Conservation (phyloP, 2,113 vertebrate species). For the Oncorhynchus tshawytscha region DNA sequence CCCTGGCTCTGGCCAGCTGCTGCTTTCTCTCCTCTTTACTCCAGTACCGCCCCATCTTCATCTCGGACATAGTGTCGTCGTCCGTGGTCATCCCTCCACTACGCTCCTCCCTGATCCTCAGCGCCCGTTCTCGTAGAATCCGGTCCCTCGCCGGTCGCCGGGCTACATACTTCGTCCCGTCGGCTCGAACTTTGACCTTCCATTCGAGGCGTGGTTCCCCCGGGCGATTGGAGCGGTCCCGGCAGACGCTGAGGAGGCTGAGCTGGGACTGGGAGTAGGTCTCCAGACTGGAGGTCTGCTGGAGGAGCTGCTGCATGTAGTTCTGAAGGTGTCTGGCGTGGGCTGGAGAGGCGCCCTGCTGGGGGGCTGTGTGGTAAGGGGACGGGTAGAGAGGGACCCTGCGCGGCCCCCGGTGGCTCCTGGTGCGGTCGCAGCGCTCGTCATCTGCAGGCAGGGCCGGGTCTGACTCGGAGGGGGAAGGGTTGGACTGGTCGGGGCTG, state of each 20-base stretch:
- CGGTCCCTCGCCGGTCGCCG: conserved; percentile 90
- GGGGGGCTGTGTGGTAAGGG: conserved; percentile 82
- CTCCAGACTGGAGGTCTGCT: conserved; percentile 91
- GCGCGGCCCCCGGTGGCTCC: conserved; percentile 54
- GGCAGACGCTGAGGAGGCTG: conserved; percentile 81
- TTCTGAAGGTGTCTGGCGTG: conserved; percentile 73
- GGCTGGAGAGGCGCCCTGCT: conserved; percentile 76
- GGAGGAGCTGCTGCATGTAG: conserved; percentile 93
- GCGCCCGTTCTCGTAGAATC: conserved; percentile 89
- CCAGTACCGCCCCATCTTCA: conserved; percentile 99
- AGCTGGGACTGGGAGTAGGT: conserved; percentile 89
- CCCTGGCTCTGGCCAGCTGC: conserved; percentile 87
- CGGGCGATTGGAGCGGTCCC: conserved; percentile 62
- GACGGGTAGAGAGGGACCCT: conserved; percentile 77
- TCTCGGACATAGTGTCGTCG: conserved; percentile 91
- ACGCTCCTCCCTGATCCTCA: conserved; percentile 93
- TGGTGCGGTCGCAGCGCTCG: conserved; percentile 73
- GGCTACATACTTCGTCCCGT: conserved; percentile 89
- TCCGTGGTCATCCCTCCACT: conserved; percentile 93
- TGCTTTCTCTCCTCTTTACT: conserved; percentile 97
- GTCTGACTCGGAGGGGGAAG: conserved; percentile 67
- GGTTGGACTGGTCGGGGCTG: conserved; percentile 73
- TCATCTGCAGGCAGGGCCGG: conserved; percentile 74
- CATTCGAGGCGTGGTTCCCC: conserved; percentile 87
- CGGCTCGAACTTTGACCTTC: conserved; percentile 95